A percentile compares a stretch with the other conserved stretches of the same genome.
Conservation (phyloP, 2,797 vertebrate genomes). For the Lutjanus campechanus region DNA sequence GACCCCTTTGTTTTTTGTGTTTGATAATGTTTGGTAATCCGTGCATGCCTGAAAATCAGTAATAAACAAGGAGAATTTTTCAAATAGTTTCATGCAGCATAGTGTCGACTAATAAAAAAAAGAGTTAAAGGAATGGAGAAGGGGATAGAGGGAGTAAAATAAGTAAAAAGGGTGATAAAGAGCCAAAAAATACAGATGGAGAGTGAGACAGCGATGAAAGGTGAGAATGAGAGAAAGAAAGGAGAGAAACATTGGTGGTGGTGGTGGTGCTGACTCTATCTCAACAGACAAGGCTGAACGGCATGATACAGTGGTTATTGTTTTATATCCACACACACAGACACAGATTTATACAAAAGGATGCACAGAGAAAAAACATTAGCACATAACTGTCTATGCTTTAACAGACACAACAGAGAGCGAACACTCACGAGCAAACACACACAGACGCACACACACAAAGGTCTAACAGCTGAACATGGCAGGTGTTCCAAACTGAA, state of each 20-base stretch:
- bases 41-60: not conserved
- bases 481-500: constrained; percentile 65
- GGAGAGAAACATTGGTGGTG: not conserved
- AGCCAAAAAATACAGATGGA: not conserved
- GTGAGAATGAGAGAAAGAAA: not conserved
- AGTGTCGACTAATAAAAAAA: not conserved
- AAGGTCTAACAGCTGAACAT: constrained; percentile 56
- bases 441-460: constrained; percentile 24
- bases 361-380: not conserved
- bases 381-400: not conserved
- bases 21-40: not conserved
- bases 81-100: too few species aligned
- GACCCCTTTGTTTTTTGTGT: too few species aligned
- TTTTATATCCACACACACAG: constrained; percentile 2
- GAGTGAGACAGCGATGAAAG: not conserved
- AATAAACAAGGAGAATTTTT: not conserved
- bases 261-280: not conserved
- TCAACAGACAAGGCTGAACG: not conserved
- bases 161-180: too few species aligned
- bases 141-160: not conserved
- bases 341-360: constrained; percentile 16
- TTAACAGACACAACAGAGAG: constrained; percentile 1
- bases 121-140: not conserved
- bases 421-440: constrained; percentile 25
- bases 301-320: constrained; percentile 6